Percentiles rank a stretch among this genome's conserved stretches.
These are phyloP conservation scores for Cottus gobio DNA, from an alignment of 2,113 vertebrate genomes.

Conservation along the genomic window DNA sequence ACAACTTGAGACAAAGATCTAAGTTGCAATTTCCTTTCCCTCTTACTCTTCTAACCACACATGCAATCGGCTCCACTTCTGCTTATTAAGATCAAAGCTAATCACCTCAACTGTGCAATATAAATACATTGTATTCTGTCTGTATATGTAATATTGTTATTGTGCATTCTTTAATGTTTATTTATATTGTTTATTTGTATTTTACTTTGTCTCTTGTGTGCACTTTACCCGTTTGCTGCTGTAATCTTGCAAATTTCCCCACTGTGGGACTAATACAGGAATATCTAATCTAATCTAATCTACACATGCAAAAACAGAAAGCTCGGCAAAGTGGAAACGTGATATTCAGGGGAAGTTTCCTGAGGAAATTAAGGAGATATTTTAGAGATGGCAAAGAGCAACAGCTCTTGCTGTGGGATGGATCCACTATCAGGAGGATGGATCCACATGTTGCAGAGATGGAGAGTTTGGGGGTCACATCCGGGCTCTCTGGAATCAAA, in stretches of 20 bases:
- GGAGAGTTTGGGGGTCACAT: background rate
- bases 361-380: background rate
- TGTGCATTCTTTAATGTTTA: too few relatives aligned
- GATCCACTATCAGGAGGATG: background rate
- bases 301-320: background rate
- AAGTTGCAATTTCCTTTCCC: constrained; percentile 10
- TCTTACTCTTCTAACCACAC: background rate
- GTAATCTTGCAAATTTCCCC: too few relatives aligned
- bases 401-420: background rate
- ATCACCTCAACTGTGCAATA: too few relatives aligned
- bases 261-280: too few relatives aligned
- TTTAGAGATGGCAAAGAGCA: background rate
- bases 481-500: background rate
- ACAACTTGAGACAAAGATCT: background rate
- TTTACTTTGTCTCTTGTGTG: too few relatives aligned
- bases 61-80: constrained; percentile 12
- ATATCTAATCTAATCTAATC: too few relatives aligned
- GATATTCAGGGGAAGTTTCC: background rate
- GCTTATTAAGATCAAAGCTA: background rate
- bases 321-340: background rate
- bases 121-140: too few relatives aligned
- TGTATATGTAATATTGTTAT: too few relatives aligned
- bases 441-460: background rate
- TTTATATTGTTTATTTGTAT: too few relatives aligned
- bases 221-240: too few relatives aligned